Evolutionary conservation across 1,140 invertebrate genomes (phyloP).

Genomic region (Octopus bimaculoides): DNA sequence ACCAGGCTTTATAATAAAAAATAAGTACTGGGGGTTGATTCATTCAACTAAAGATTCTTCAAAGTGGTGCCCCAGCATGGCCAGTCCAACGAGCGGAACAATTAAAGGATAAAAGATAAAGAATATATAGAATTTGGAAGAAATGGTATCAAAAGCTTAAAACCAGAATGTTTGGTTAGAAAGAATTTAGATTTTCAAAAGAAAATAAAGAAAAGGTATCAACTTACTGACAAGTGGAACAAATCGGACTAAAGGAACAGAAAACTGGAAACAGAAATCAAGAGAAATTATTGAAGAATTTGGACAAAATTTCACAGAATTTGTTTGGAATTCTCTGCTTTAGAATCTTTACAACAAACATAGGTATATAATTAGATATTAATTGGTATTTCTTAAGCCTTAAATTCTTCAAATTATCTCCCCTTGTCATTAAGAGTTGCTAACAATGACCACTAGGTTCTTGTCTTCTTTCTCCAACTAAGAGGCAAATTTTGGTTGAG

Average conservation of each 20-base stretch:
- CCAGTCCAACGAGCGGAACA: not conserved
- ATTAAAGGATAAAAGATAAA: too few relatives aligned
- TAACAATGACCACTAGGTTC: too few relatives aligned
- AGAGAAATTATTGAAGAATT: constrained; percentile 10
- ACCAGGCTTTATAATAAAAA: too few relatives aligned
- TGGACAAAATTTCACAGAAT: constrained; percentile 12
- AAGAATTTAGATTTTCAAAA: not conserved
- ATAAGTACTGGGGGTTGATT: too few relatives aligned
- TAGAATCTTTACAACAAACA: not conserved
- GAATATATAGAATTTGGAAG: not conserved
- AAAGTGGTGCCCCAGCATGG: not conserved
- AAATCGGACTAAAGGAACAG: constrained; percentile 96
- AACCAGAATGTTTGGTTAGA: not conserved
- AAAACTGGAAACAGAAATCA: constrained; percentile 75
- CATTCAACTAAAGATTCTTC: not conserved
- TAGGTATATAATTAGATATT: not conserved
- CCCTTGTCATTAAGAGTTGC: not conserved
- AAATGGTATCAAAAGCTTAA: not conserved
- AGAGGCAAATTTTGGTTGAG: too few relatives aligned
- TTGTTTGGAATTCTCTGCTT: not conserved
- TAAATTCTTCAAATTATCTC: not conserved
- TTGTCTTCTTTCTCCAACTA: too few relatives aligned
- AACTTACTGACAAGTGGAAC: constrained; percentile 94
- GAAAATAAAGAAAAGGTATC: constrained; percentile 14
- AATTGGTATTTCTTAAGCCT: not conserved